Conservation (phyloP, 2,888 invertebrate species). For the Leptogaster cylindrica region DNA sequence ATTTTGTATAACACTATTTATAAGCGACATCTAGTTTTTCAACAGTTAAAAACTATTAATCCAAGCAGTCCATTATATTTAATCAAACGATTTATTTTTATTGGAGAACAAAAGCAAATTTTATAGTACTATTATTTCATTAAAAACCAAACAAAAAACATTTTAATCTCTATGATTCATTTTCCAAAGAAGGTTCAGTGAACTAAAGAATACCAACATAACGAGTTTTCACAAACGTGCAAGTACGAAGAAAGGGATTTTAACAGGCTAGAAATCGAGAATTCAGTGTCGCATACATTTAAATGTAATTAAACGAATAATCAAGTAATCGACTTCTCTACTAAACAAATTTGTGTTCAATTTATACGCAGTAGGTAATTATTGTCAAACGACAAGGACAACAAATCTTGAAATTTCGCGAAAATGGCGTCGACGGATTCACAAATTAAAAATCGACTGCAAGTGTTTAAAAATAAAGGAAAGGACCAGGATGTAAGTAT, state of each 20-base stretch:
- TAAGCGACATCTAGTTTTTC: no score
- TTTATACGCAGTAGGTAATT: constrained; percentile 6
- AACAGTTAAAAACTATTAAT: no score
- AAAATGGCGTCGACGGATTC: constrained; percentile 49
- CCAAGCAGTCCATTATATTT: no score
- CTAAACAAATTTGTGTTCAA: not conserved
- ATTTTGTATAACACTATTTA: no score
- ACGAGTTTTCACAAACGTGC: constrained; percentile 10
- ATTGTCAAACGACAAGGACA: constrained; percentile 47
- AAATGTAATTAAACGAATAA: constrained; percentile 1
- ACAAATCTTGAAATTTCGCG: constrained; percentile 38
- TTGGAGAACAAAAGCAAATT: no score
- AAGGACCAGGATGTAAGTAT: constrained; percentile 97
- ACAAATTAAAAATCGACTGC: constrained; percentile 75
- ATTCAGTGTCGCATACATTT: not conserved
- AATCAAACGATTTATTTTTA: no score
- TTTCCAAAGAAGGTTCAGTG: no score
- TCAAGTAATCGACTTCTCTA: constrained; percentile 1
- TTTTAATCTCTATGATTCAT: no score
- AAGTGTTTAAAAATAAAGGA: constrained; percentile 98
- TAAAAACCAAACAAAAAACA: no score
- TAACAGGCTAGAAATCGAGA: constrained; percentile 1
- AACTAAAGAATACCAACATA: not conserved
- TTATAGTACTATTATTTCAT: no score
- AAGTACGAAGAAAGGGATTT: constrained; percentile 21